Base-by-base conservation (phyloP, 1,140 invertebrate genomes). In the Oryzaephilus surinamensis region DNA sequence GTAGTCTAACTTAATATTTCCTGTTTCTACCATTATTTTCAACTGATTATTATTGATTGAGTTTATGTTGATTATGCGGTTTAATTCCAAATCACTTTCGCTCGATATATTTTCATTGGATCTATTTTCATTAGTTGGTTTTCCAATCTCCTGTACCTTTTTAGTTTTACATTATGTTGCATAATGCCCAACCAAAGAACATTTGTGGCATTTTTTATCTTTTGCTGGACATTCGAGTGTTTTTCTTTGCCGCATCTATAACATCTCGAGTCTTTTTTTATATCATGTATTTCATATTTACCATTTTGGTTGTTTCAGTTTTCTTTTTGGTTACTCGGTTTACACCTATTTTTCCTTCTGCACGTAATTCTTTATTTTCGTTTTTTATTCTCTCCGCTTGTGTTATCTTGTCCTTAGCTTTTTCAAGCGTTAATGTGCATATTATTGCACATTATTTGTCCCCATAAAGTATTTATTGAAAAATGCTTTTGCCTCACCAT, bases 371-470 rank as follows among this genome's bases (percentile, higher is more conserved):
- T 29, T n/a, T 4, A 29, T 29, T 29, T 29, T 29, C 27, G n/a
- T 29, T n/a, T 29, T 29, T 29, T 4, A 29, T 29, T 29, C 27
- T 29, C n/a, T 29, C 27, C 4, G 27, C 27, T n/a, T 29, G 27
- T 5, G 27, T 29, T 5, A 29, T 29, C 15, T 29, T 29, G 4
- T 29, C 27, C 6, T 12, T 29, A 5, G 27, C 27, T 29, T 29
- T 48, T 44, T 18, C 21, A 6, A 63, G 21, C 2, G 48, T 53
- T 2, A 64, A 32, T n/a, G n/a, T n/a, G n/a, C n/a, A n/a, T n/a
- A n/a, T n/a, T n/a, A n/a, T n/a, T n/a, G n/a, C n/a, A n/a, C n/a
- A n/a, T n/a, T n/a, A n/a, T n/a, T n/a, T n/a, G n/a, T n/a, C n/a
- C n/a, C n/a, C n/a, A n/a, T n/a, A n/a, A n/a, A n/a, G n/a, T n/a